Conservation (phyloP, 2,113 vertebrate genomes). For the Calonectris borealis region DNA sequence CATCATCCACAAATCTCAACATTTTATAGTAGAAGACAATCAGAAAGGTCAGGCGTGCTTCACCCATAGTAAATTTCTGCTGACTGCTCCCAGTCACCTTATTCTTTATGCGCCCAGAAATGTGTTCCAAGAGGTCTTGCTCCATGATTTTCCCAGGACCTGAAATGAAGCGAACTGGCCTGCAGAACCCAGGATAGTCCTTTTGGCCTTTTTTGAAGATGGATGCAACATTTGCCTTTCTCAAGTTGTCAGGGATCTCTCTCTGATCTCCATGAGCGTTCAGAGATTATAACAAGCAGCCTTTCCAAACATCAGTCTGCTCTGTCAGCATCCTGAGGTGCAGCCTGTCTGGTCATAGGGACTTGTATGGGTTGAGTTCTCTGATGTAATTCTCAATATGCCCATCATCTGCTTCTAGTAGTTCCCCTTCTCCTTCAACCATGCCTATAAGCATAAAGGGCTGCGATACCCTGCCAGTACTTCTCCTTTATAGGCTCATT, state of each 20-base stretch:
- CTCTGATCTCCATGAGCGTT: not conserved
- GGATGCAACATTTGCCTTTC: not conserved
- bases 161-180: not conserved
- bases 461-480: not conserved
- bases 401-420: not conserved
- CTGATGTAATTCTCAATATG: fast-evolving
- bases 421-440: not conserved
- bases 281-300: not conserved
- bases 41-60: not conserved
- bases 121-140: not conserved
- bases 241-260: not conserved
- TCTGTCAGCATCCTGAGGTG: not conserved
- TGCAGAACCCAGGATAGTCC: not conserved
- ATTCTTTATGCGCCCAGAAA: not conserved
- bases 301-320: not conserved
- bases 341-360: not conserved
- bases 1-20: not conserved
- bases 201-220: not conserved
- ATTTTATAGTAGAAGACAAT: not conserved
- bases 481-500: not conserved
- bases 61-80: not conserved
- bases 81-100: not conserved
- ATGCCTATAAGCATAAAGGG: fast-evolving
- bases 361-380: not conserved
- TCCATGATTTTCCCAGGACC: not conserved